phyloP scores from a whole-genome alignment of 1,140 invertebrate species.

The Diploscapter pachys region DNA sequence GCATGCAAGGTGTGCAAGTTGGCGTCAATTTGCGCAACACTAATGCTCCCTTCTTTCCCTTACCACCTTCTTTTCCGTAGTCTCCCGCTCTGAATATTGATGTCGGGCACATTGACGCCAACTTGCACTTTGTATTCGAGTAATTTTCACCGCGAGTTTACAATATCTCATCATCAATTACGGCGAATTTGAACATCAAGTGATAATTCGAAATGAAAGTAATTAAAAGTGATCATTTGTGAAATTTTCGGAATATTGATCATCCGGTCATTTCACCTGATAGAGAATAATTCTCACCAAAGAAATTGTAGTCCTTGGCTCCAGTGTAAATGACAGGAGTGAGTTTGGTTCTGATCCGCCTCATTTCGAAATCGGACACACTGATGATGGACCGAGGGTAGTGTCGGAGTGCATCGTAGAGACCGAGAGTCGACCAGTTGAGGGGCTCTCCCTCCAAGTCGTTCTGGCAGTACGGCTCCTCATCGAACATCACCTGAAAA shows the following conservation, averaged over 20 bases:
- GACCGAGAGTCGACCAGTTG: background rate
- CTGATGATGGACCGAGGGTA: conserved; percentile 9
- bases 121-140: too few relatives aligned
- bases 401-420: conserved; percentile 1
- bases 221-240: background rate
- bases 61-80: too few relatives aligned
- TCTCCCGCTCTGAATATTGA: too few relatives aligned
- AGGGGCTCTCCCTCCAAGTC: background rate
- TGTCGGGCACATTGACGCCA: too few relatives aligned
- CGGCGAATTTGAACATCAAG: too few relatives aligned
- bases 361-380: background rate
- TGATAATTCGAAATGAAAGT: too few relatives aligned
- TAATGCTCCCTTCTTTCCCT: too few relatives aligned
- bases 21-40: background rate
- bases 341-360: background rate
- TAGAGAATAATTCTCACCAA: background rate
- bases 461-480: background rate
- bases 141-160: too few relatives aligned
- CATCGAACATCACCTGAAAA: conserved; percentile 9
- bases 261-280: background rate
- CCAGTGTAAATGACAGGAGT: conserved; percentile 23
- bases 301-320: conserved; percentile 12
- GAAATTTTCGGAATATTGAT: background rate
- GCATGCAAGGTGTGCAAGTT: background rate
- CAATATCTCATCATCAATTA: too few relatives aligned